Base-by-base conservation (phyloP, 1,140 invertebrate species). In the Scaptodrosophila lebanonensis region DNA sequence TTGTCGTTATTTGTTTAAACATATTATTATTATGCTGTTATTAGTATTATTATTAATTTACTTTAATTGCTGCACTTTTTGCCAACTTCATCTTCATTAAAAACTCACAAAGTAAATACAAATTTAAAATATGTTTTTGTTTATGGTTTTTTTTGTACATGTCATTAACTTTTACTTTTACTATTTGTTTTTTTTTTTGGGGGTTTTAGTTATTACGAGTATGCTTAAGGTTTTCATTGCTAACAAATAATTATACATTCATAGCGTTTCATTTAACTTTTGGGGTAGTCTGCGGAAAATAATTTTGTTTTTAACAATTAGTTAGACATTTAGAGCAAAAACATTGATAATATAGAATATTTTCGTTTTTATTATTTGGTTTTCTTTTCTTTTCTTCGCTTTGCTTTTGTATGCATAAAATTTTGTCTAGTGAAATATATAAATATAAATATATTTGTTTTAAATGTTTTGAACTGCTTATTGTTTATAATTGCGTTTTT, bases 241-340 rank as follows among this genome's bases (percentile, higher is more conserved):
- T 77, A 76, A 76, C 66, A 77, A 77, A 76, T 66, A 70, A 71
- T 77, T 73, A 62, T 39, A 73, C 65, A 79, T 69, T 66, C 47
- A 70, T 79, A 82, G 66, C 57, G 50, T 59, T 56, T 73, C 36
- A 54, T 65, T 57, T 56, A 76, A 76, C 58, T 48, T 73, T 53
- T 58, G 39, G n/a, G n/a, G n/a, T 43, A 50, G 59, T 53, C 65
- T 69, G 73, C 65, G 65, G 73, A 82, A 82, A 79, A 79, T 79
- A 73, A 79, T 61, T 15, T 69, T 66, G 7, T 32, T 54, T 45
- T 61, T 75, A 82, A 82, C 75, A 82, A 70, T 82, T 82, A 82
- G 66, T 75, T 82, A 82, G 75, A 82, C 75, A 82, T 82, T 82
- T 82, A 82, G 75, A 82, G 75, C 75, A 82, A 82, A 82, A 82